phyloP scores from a whole-genome alignment of 23 tunicate species.

The Clavelina lepadiformis region DNA sequence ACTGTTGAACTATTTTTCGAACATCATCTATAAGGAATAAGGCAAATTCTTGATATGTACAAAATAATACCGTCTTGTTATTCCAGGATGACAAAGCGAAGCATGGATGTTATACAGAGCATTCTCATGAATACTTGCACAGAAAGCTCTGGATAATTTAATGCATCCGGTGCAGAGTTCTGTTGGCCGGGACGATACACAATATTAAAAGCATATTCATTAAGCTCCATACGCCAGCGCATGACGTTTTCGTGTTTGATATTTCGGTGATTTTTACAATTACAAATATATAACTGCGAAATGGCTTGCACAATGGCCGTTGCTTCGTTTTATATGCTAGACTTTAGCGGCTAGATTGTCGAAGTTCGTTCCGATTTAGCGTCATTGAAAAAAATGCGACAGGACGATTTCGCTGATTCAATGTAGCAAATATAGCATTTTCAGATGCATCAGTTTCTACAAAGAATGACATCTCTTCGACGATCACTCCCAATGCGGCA shows the following conservation, averaged over 20 bases:
- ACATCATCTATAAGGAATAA: constrained; percentile 14
- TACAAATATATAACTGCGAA: constrained; percentile 20
- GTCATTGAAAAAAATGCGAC: constrained; percentile 25
- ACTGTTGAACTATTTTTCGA: constrained; percentile 3
- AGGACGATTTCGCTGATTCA: constrained; percentile 23
- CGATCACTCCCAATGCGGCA: constrained; percentile 4
- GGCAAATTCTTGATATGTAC: constrained; percentile 13
- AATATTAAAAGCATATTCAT: constrained; percentile 10
- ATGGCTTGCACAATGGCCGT: constrained; percentile 17
- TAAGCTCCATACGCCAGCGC: constrained; percentile 31
- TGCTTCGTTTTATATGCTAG: constrained; percentile 27
- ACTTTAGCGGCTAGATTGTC: too few species aligned
- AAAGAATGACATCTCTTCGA: constrained; percentile 10
- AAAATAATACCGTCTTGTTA: constrained; percentile 3
- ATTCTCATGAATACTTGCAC: constrained; percentile 18
- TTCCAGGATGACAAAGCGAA: constrained; percentile 24
- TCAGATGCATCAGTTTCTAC: constrained; percentile 31
- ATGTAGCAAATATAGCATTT: constrained; percentile 25
- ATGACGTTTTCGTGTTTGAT: constrained; percentile 23
- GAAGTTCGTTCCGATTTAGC: constrained; percentile 9
- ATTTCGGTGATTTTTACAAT: constrained; percentile 5
- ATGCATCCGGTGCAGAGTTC: constrained; percentile 3
- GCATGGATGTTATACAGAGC: constrained; percentile 7
- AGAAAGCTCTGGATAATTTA: constrained; percentile 25
- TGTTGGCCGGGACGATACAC: constrained; percentile 11